These are phyloP conservation scores for Ceuthmochares aereus DNA, from an alignment of 2,113 vertebrate genomes.

Conservation along the genomic window DNA sequence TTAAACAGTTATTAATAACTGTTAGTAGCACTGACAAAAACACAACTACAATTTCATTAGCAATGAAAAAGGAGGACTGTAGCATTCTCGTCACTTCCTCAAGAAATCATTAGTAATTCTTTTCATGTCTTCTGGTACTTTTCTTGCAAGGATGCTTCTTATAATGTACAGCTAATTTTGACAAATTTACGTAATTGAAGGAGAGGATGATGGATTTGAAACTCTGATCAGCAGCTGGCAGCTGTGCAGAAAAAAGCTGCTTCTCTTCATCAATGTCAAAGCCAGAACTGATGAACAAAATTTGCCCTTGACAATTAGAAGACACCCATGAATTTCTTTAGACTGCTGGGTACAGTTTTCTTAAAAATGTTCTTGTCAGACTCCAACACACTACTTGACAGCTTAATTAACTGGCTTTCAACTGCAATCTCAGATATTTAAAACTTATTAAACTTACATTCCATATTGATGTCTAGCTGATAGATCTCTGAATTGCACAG, in stretches of 20 bases:
- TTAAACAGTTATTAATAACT: slow-evolving; percentile 54
- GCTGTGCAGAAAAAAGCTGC: slow-evolving; percentile 84
- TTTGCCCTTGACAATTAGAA: slow-evolving; percentile 89
- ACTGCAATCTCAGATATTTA: slow-evolving; percentile 87
- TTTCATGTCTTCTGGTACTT: slow-evolving; percentile 82
- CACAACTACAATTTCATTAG: slow-evolving; percentile 29
- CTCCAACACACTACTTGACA: slow-evolving; percentile 86
- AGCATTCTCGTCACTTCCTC: slow-evolving; percentile 74
- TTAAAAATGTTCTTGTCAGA: slow-evolving; percentile 89
- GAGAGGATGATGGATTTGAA: slow-evolving; percentile 88
- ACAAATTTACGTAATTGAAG: slow-evolving; percentile 91
- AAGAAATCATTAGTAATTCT: slow-evolving; percentile 82
- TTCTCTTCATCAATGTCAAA: slow-evolving; percentile 90
- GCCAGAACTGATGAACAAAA: slow-evolving; percentile 85
- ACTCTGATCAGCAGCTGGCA: slow-evolving; percentile 88
- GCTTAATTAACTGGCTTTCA: slow-evolving; percentile 89
- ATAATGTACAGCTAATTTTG: slow-evolving; percentile 88
- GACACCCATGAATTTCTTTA: slow-evolving; percentile 88
- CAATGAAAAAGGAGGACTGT: slow-evolving; percentile 45
- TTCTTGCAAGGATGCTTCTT: slow-evolving; percentile 88
- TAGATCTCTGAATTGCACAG: slow-evolving; percentile 76
- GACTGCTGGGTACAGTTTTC: slow-evolving; percentile 84
- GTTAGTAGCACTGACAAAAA: slow-evolving; percentile 45
- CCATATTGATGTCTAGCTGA: slow-evolving; percentile 80
- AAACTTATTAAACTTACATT: slow-evolving; percentile 87